A percentile compares a stretch with the other conserved stretches of the same genome.
phyloP scores from a whole-genome alignment of 1,140 invertebrate genomes.

The Drosophila equinoxialis region DNA sequence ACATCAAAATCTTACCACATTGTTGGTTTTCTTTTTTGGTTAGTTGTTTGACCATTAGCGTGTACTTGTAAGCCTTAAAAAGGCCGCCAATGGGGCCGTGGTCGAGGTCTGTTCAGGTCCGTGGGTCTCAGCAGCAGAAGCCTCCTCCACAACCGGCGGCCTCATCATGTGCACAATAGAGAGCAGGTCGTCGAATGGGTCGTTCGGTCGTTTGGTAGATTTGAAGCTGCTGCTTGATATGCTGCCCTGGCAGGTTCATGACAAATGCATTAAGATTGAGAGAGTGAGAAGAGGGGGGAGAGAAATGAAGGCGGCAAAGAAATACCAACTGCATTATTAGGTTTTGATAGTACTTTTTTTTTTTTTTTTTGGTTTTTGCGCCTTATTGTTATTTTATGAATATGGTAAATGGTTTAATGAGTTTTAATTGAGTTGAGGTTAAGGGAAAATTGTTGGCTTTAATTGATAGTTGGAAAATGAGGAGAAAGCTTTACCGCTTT shows the following conservation, averaged over 20 bases:
- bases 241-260: conserved; percentile 67
- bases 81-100: conserved; percentile 74
- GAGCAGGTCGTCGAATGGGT: conserved; percentile 69
- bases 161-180: conserved; percentile 79
- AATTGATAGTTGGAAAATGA: conserved; percentile 71
- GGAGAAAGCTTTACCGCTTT: conserved; percentile 61
- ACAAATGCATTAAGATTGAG: conserved; percentile 73
- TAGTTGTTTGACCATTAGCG: conserved; percentile 75
- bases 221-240: conserved; percentile 33
- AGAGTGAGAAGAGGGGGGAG: neutral
- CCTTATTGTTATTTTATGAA: conserved; percentile 78
- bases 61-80: conserved; percentile 57
- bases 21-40: conserved; percentile 25
- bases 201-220: conserved; percentile 46
- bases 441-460: conserved; percentile 59
- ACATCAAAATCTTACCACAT: conserved; percentile 1
- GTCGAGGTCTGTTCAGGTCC: conserved; percentile 56
- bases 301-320: conserved; percentile 24
- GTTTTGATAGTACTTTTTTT: conserved; percentile 5
- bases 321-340: conserved; percentile 9
- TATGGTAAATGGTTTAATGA: conserved; percentile 80
- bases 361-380: conserved; percentile 41
- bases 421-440: conserved; percentile 69
- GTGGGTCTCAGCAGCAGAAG: conserved; percentile 23
- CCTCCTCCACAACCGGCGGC: conserved; percentile 15